Base-by-base conservation (phyloP, 2,113 vertebrate genomes). In the Thunnus thynnus region DNA sequence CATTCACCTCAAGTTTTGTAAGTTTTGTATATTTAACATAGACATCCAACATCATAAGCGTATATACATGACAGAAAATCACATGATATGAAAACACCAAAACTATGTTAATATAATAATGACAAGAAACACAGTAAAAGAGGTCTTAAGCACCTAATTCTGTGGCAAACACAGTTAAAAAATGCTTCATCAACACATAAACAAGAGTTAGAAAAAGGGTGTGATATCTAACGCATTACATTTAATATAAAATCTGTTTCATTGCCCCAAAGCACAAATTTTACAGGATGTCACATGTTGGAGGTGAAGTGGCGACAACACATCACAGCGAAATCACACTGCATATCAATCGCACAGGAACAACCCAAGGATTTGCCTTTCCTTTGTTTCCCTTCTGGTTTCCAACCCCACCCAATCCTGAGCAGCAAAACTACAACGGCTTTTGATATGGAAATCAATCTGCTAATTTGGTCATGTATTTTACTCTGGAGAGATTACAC, bases 371-470 rank as follows among this genome's bases (percentile, higher is more conserved):
- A 18, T 50, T 32, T 17, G 8, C 3, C 22, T 36, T 55, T 20
- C 11, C 41, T 11, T 3, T 16, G 13, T 66, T 66, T 32, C 2
- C 46, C 7, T 5, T 9, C 36, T 2, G 6, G 5, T 60, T 63
- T 67, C 50, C 22, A 50, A 47, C 20, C 18, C 36, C 68, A 25
- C 22, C 51, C 69, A 76, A 66, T 78, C 66, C 68, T 55, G 67
- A 81, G 57, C 62, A 52, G 25, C 8, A 36, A 62, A 83, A 51
- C 60, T 27, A 51, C 32, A 3, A 48, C 3, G 16, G 44, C 80
- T 82, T 92, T 92, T 90, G 85, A 90, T 87, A 78, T 94, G 90
- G 78, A 91, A 87, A 90, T 88, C 13, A 3, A 51, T 61, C 72
- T 30, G 76, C 88, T 90, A 90, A 91, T 94, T 91, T 82, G 79